Evolutionary conservation across 2,888 invertebrate species (phyloP).

Genomic region (Oligia fasciuncula): DNA sequence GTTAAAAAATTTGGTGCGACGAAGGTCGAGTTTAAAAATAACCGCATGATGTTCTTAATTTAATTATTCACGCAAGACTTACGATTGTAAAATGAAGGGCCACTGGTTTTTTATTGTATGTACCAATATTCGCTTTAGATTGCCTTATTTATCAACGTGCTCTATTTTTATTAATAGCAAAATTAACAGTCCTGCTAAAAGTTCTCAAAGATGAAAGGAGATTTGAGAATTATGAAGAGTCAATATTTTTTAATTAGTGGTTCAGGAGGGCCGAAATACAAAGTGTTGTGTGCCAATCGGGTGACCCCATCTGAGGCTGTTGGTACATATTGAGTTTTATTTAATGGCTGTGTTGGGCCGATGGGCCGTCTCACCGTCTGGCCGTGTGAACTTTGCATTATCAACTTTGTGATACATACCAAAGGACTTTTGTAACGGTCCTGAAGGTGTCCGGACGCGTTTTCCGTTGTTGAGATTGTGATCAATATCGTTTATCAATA

Average conservation of each 20-base stretch:
- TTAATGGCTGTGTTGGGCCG: constrained; percentile 66
- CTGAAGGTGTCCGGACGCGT: constrained; percentile 44
- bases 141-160: background rate
- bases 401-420: constrained; percentile 66
- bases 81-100: constrained; percentile 44
- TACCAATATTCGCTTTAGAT: constrained; percentile 25
- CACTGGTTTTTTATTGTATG: constrained; percentile 17
- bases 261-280: constrained; percentile 67
- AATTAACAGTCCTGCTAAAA: background rate
- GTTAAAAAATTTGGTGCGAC: constrained; percentile 62
- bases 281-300: constrained; percentile 79
- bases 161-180: background rate
- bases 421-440: constrained; percentile 62
- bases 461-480: constrained; percentile 38
- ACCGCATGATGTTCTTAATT: constrained; percentile 66
- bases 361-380: constrained; percentile 59
- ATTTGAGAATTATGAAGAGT: constrained; percentile 43
- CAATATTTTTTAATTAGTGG: constrained; percentile 73
- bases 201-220: constrained; percentile 11
- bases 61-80: constrained; percentile 67
- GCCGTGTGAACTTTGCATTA: constrained; percentile 67
- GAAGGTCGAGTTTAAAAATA: constrained; percentile 73
- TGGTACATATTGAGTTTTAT: constrained; percentile 75
- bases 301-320: constrained; percentile 83
- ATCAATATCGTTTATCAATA: constrained; percentile 46